A percentile compares a stretch with the other conserved stretches of the same genome.
phyloP scores from a whole-genome alignment of 2,888 invertebrate species.

The Bellardia pandia region DNA sequence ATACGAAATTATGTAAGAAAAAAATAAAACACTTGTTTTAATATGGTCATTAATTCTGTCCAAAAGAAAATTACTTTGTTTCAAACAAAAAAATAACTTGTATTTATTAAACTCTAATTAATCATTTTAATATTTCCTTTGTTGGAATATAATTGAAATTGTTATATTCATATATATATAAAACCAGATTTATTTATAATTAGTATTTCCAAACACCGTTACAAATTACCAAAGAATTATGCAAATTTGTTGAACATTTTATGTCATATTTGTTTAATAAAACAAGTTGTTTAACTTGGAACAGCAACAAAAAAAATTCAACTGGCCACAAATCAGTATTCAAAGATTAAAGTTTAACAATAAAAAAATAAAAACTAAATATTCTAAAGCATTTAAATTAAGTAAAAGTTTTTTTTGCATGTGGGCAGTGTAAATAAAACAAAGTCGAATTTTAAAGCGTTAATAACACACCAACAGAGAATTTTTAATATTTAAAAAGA shows the following conservation, averaged over 20 bases:
- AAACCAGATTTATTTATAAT: constrained; percentile 10
- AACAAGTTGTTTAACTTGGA: not conserved
- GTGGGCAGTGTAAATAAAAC: too few species aligned
- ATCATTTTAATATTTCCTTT: too few species aligned
- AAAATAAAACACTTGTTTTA: not conserved
- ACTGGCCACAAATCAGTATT: not conserved
- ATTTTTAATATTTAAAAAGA: too few species aligned
- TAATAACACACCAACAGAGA: too few species aligned
- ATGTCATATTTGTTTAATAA: constrained; percentile 11
- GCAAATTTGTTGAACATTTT: constrained; percentile 26
- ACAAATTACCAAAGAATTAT: constrained; percentile 28
- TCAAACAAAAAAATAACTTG: not conserved
- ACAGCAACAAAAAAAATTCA: not conserved
- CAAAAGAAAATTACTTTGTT: not conserved
- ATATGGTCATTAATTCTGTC: not conserved
- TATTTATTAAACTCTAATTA: too few species aligned
- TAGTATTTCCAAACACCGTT: constrained; percentile 20
- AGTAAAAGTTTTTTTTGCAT: too few species aligned
- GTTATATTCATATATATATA: too few species aligned
- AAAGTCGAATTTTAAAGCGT: too few species aligned
- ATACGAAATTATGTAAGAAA: not conserved
- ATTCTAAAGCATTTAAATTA: too few species aligned
- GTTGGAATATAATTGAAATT: too few species aligned
- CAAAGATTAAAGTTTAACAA: not conserved
- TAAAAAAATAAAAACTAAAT: not conserved